A percentile compares a stretch with the other conserved stretches of the same genome.
These are phyloP conservation scores for Euwallacea fornicatus DNA, from an alignment of 1,140 invertebrate genomes.

Conservation along the genomic window DNA sequence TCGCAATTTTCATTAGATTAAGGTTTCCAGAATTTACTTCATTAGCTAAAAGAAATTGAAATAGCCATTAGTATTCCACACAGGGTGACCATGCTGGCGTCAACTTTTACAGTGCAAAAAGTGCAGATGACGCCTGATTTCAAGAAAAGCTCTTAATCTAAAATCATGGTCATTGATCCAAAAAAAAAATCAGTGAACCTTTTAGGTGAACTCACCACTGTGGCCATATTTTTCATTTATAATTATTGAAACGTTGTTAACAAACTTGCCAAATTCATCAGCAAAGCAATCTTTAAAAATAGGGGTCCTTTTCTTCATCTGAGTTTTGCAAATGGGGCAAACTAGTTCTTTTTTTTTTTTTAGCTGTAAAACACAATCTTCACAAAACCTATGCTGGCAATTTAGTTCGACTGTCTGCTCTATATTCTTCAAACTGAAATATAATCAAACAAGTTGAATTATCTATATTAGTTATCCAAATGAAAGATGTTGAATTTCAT, in stretches of 20 bases:
- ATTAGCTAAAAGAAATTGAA: constrained; percentile 13
- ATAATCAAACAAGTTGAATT: not conserved
- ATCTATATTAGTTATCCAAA: too few species aligned
- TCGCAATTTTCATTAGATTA: constrained; percentile 9
- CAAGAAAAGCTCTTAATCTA: not conserved
- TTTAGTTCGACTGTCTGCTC: constrained; percentile 26
- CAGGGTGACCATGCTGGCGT: too few species aligned
- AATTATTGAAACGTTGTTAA: constrained; percentile 15
- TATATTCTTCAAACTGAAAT: constrained; percentile 34
- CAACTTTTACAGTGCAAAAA: too few species aligned
- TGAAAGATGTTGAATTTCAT: too few species aligned
- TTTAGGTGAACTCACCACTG: constrained; percentile 23
- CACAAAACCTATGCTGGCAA: constrained; percentile 36
- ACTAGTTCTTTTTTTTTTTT: not conserved
- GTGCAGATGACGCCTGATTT: too few species aligned
- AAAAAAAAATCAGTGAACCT: not conserved
- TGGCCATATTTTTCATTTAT: constrained; percentile 32
- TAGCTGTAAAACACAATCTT: constrained; percentile 13
- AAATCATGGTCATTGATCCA: not conserved
- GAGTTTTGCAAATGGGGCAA: constrained; percentile 35
- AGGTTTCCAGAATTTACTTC: not conserved
- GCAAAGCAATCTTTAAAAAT: constrained; percentile 34
- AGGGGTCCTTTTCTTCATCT: constrained; percentile 15
- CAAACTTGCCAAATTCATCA: constrained; percentile 27
- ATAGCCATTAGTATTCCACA: not conserved